These are phyloP conservation scores for Synanthedon vespiformis DNA, from an alignment of 2,888 invertebrate species.

Conservation along the genomic window DNA sequence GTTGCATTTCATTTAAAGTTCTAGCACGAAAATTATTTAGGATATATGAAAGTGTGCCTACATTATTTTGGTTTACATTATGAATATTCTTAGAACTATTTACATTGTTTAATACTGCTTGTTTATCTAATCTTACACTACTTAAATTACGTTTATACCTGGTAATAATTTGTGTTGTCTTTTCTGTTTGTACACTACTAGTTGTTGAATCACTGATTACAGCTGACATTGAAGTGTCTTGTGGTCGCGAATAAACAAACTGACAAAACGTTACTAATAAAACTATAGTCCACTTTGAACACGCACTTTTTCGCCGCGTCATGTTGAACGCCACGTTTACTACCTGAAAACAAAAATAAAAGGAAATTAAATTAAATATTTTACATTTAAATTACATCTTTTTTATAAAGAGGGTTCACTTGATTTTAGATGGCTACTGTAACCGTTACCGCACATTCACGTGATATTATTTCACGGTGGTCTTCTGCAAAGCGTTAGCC, in stretches of 20 bases:
- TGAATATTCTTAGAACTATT: slow-evolving; percentile 10
- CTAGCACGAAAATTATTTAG: background rate
- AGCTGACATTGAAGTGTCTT: slow-evolving; percentile 24
- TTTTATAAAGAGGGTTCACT: too few relatives aligned
- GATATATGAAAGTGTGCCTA: slow-evolving; percentile 2
- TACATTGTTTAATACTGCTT: slow-evolving; percentile 23
- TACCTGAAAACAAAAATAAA: slow-evolving; percentile 53
- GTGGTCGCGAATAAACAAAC: slow-evolving; percentile 46
- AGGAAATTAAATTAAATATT: slow-evolving; percentile 1
- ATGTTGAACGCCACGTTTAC: slow-evolving; percentile 29
- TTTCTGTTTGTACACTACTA: slow-evolving; percentile 25
- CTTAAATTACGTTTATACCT: slow-evolving; percentile 50
- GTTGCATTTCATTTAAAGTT: background rate
- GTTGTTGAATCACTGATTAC: slow-evolving; percentile 13
- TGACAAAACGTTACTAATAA: slow-evolving; percentile 48
- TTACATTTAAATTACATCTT: background rate
- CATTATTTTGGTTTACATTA: background rate
- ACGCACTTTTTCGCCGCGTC: slow-evolving; percentile 56
- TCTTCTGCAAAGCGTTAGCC: too few relatives aligned
- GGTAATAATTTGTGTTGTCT: slow-evolving; percentile 36
- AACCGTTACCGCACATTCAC: too few relatives aligned
- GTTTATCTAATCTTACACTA: slow-evolving; percentile 13
- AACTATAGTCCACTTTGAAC: slow-evolving; percentile 57
- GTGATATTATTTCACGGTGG: too few relatives aligned
- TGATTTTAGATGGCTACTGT: too few relatives aligned